Conservation (phyloP, 2,797 vertebrate genomes). For the Cossypha heuglini region DNA sequence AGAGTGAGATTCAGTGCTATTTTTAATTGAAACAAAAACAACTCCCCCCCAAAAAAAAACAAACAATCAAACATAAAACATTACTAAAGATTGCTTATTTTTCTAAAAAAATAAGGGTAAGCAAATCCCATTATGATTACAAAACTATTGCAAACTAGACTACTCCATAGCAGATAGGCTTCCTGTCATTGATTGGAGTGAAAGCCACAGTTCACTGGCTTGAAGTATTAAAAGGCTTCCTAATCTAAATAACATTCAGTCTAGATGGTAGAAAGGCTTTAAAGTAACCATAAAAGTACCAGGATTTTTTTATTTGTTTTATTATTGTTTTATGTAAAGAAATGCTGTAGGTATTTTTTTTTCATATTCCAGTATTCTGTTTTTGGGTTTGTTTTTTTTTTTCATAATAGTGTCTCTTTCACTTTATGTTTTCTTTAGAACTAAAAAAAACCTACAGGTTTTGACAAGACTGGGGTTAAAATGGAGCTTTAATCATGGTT, state of each 20-base stretch:
- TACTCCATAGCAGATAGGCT: background rate
- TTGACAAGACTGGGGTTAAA: background rate
- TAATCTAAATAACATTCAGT: background rate
- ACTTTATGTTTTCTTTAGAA: background rate
- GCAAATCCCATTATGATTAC: background rate
- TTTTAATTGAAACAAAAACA: background rate
- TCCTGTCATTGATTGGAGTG: background rate
- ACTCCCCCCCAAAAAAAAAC: fast-evolving
- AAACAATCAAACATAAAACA: background rate
- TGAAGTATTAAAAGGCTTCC: background rate
- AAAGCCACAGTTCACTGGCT: background rate
- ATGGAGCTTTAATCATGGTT: background rate
- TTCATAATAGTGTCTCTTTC: background rate
- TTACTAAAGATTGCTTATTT: background rate
- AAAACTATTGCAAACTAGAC: background rate
- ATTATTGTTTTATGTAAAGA: background rate
- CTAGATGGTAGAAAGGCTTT: background rate
- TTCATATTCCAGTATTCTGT: background rate
- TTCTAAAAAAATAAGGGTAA: background rate
- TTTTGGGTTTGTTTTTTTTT: background rate
- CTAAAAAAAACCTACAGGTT: background rate
- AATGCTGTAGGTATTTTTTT: background rate
- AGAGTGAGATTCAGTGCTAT: fast-evolving
- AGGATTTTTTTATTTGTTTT: background rate
- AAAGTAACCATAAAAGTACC: background rate